Percentiles rank a stretch among this genome's conserved stretches.
phyloP scores from a whole-genome alignment of 2,113 vertebrate species.

The Paramisgurnus dabryanus region DNA sequence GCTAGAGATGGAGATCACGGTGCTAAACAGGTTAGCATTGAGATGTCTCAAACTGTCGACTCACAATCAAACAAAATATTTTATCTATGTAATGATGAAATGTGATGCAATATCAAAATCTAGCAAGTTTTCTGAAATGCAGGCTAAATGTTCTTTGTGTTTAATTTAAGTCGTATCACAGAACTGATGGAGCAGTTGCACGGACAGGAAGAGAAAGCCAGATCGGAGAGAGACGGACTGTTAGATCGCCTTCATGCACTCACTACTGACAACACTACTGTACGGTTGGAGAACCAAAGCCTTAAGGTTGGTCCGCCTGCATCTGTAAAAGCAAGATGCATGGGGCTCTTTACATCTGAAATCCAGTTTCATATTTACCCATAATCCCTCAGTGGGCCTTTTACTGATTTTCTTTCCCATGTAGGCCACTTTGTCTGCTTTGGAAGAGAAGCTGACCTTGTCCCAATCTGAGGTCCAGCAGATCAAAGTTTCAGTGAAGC shows the following conservation, averaged over 20 bases:
- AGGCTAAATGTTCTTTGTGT: not conserved
- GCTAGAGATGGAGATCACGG: conserved; percentile 79
- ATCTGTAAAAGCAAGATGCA: too few relatives aligned
- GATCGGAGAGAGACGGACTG: conserved; percentile 74
- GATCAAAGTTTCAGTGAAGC: conserved; percentile 81
- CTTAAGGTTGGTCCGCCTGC: conserved; percentile 77
- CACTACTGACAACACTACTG: conserved; percentile 71
- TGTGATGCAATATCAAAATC: not conserved
- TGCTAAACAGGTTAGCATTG: conserved; percentile 80
- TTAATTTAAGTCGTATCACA: conserved; percentile 73
- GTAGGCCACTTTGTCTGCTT: conserved; percentile 73
- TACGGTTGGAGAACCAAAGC: conserved; percentile 83
- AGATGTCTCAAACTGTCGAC: not conserved
- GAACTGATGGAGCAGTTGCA: conserved; percentile 81
- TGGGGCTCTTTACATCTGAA: not conserved
- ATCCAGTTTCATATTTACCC: not conserved
- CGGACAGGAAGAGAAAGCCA: conserved; percentile 75
- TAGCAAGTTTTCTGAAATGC: not conserved
- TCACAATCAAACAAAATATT: not conserved
- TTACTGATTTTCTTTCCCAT: conserved; percentile 10
- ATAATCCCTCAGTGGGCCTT: not conserved
- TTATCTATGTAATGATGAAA: not conserved
- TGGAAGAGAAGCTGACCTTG: conserved; percentile 83
- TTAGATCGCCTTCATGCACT: conserved; percentile 77
- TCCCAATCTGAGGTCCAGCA: conserved; percentile 83